Evolutionary conservation across 1,140 invertebrate genomes (phyloP).

Genomic region (Ylistrum balloti): DNA sequence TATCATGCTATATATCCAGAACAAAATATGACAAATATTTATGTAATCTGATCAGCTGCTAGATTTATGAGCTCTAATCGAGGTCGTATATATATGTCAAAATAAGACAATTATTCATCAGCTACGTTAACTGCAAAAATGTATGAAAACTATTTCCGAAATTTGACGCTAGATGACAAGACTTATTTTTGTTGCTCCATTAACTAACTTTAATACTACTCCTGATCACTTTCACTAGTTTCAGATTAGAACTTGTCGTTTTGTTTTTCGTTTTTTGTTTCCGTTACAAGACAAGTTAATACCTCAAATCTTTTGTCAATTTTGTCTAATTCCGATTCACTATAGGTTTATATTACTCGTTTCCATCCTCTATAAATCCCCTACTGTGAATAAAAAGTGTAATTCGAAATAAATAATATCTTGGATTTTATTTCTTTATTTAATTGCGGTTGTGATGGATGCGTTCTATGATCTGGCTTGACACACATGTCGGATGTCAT

Average conservation of each 20-base stretch:
- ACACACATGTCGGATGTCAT: slow-evolving; percentile 8
- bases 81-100: not conserved
- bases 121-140: not conserved
- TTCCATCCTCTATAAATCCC: slow-evolving; percentile 6
- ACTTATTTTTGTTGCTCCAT: not conserved
- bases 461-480: not conserved
- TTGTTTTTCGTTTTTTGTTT: not conserved
- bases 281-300: not conserved
- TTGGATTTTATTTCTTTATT: slow-evolving; percentile 18
- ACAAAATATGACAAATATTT: not conserved
- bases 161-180: not conserved
- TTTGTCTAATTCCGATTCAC: not conserved
- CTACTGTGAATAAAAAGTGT: slow-evolving; percentile 39
- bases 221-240: not conserved
- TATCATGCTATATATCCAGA: not conserved
- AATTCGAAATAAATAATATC: slow-evolving; percentile 15
- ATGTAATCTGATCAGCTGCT: not conserved
- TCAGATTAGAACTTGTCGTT: not conserved
- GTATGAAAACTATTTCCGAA: not conserved
- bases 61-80: not conserved
- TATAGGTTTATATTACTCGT: slow-evolving; percentile 12
- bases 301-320: slow-evolving; percentile 14
- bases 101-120: not conserved
- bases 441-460: not conserved
- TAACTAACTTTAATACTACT: not conserved